These are phyloP conservation scores for Mobula birostris DNA, from an alignment of 2,113 vertebrate genomes.

Conservation along the genomic window DNA sequence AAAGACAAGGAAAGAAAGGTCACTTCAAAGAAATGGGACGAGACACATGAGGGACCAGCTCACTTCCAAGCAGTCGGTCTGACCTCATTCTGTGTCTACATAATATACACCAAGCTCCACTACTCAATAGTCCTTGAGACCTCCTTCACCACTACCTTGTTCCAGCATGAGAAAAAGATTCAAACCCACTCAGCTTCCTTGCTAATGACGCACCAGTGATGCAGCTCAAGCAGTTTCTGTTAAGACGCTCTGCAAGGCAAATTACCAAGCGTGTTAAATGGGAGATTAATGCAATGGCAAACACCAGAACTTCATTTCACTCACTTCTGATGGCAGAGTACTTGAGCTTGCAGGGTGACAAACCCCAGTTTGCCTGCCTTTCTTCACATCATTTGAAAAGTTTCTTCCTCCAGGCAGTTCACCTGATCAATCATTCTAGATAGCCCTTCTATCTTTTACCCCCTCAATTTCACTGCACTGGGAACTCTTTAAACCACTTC, in stretches of 20 bases:
- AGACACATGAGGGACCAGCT: background rate
- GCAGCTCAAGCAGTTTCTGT: background rate
- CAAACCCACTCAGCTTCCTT: background rate
- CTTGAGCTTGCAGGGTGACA: background rate
- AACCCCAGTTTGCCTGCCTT: too few species aligned
- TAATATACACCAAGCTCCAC: background rate
- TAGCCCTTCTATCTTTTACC: too few species aligned
- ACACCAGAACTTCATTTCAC: background rate
- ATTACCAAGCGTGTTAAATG: background rate
- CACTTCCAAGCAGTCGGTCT: background rate
- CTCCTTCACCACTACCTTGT: background rate
- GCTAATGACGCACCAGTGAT: background rate
- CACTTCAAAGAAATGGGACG: background rate
- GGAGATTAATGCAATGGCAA: background rate
- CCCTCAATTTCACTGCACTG: too few species aligned
- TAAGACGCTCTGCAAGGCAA: background rate
- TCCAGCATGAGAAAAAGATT: background rate
- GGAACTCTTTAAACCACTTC: too few species aligned
- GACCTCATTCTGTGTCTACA: background rate
- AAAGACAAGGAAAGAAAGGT: background rate
- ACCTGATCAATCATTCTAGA: too few species aligned
- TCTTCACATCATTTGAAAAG: too few species aligned
- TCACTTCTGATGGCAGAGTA: background rate
- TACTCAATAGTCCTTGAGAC: background rate
- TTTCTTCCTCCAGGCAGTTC: too few species aligned